Evolutionary conservation across 2,888 invertebrate genomes (phyloP).

Genomic region (Campaea margaritaria): DNA sequence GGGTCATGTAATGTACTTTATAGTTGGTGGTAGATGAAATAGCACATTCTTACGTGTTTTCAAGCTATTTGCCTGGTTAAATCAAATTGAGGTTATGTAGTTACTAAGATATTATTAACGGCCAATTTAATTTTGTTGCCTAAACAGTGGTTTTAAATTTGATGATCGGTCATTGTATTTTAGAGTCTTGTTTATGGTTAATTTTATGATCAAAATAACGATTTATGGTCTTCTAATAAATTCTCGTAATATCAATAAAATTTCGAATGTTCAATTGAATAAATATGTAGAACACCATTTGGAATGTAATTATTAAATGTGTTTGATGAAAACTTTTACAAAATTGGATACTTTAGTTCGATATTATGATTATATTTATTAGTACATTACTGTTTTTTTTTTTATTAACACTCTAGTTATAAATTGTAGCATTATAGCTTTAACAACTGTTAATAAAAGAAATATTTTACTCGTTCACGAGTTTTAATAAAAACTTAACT

Average conservation of each 20-base stretch:
- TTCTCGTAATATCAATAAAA: no score
- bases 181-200: background rate
- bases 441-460: no score
- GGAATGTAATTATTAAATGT: no score
- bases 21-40: background rate
- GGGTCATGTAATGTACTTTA: background rate
- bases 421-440: no score
- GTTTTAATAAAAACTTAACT: background rate
- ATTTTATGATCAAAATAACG: background rate
- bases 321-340: no score
- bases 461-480: background rate
- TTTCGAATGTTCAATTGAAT: no score
- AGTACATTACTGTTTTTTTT: no score
- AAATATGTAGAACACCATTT: no score
- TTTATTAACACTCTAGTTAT: no score
- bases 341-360: no score
- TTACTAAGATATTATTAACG: constrained; percentile 12
- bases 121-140: constrained; percentile 14
- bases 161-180: constrained; percentile 5
- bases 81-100: constrained; percentile 17
- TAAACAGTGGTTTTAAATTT: constrained; percentile 20
- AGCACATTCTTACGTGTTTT: background rate
- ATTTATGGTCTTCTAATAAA: background rate
- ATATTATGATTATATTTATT: no score
- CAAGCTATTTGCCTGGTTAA: constrained; percentile 10